phyloP scores from a whole-genome alignment of 2,888 invertebrate species.

The Drosophila recens region DNA sequence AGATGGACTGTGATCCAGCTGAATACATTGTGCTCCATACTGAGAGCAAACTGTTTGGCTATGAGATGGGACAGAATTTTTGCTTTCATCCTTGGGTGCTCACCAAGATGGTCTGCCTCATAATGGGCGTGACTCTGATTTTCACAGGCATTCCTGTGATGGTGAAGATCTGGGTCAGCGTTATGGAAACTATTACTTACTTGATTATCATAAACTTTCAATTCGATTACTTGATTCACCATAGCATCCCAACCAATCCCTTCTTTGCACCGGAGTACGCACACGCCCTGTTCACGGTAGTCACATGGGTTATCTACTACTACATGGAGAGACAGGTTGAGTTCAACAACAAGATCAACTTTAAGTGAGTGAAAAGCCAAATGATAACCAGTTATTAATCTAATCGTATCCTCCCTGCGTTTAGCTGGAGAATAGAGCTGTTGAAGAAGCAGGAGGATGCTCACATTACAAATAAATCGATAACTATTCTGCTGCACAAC shows the following conservation, averaged over 20 bases:
- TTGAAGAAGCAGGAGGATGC: conserved; percentile 94
- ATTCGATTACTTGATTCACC: conserved; percentile 86
- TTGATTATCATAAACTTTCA: conserved; percentile 88
- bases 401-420: not conserved
- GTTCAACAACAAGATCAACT: conserved; percentile 94
- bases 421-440: conserved; percentile 88
- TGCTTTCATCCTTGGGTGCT: conserved; percentile 85
- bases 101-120: conserved; percentile 86
- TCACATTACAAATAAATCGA: conserved; percentile 92
- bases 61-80: conserved; percentile 18
- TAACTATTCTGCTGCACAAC: conserved; percentile 94
- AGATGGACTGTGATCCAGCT: conserved; percentile 44
- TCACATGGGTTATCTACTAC: conserved; percentile 90
- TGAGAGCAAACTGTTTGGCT: conserved; percentile 50
- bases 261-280: conserved; percentile 88
- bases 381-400: not conserved
- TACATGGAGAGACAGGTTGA: conserved; percentile 95
- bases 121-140: conserved; percentile 89
- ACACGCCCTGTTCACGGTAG: conserved; percentile 90
- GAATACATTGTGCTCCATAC: conserved; percentile 40
- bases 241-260: conserved; percentile 89
- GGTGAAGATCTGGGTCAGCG: conserved; percentile 88
- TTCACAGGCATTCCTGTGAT: conserved; percentile 94
- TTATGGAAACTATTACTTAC: conserved; percentile 89
- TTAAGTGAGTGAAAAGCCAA: conserved; percentile 86